Base-by-base conservation (phyloP, 2,888 invertebrate species). In the Catocala sponsa region DNA sequence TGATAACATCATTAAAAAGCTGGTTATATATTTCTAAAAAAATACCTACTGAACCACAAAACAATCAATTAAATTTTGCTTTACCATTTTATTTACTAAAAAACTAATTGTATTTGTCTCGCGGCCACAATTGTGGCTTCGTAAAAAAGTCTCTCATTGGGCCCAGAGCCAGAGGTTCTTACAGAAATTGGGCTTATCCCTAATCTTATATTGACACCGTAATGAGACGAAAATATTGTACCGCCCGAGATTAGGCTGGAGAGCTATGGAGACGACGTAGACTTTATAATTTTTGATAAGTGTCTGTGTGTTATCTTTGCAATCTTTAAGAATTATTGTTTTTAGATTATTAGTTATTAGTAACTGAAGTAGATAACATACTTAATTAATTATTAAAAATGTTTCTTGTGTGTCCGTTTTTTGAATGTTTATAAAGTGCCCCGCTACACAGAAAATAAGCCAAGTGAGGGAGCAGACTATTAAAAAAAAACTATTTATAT, bases 151-250 rank as follows among this genome's bases (percentile, higher is more conserved):
- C 80, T 82, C 85, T 86, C 88, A 90, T 88, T 63, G 55, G 61
- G 61, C 74, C 74, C 70, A 80, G 78, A 78, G 76, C 76, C 71
- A 80, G 80, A 78, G 77, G 80, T 83, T 88, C 83, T 87, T 83
- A 81, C 78, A 77, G 81, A 91, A 91, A 88, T 91, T 91, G 87
- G 90, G 87, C 86, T 92, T 92, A 94, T 92, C 94, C 94, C 91
- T 94, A 94, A 94, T 94, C 93, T 94, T 85, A 86, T 90, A 94
- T 94, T 94, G 94, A 94, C 94, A 93, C 84, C 82, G 94, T 94
- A 94, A 94, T 94, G 91, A 94, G 93, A 83, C 88, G 82, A 82
- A 90, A 92, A 94, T 92, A 92, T 92, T 91, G 91, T 91, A 89
- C 83, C 82, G 65, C 76, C 65, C 75, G 73, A 80, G 82, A 82